phyloP scores from a whole-genome alignment of 2,797 vertebrate species.

The Enteromius treurensis region DNA sequence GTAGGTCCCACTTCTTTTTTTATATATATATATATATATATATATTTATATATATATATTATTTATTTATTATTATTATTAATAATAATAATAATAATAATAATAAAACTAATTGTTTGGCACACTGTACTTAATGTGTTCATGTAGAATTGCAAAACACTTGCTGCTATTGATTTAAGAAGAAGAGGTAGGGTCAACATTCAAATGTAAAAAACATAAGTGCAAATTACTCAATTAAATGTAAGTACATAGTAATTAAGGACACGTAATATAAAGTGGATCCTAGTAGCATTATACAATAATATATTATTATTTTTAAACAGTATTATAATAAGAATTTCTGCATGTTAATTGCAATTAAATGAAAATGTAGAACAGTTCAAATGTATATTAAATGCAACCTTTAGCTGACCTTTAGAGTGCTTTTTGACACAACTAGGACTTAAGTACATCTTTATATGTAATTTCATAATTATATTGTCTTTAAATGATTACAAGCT shows the following conservation, averaged over 20 bases:
- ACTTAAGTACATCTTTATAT: background rate
- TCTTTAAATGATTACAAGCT: too few relatives aligned
- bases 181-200: too few relatives aligned
- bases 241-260: background rate
- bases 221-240: background rate
- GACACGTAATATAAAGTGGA: background rate
- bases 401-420: background rate
- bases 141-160: background rate
- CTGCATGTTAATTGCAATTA: background rate
- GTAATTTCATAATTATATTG: background rate
- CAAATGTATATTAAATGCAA: background rate
- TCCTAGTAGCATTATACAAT: background rate
- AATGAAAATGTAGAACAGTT: background rate
- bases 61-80: too few relatives aligned
- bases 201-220: too few relatives aligned
- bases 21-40: too few relatives aligned
- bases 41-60: too few relatives aligned
- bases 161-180: too few relatives aligned
- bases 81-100: too few relatives aligned
- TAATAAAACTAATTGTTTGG: background rate
- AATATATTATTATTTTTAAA: background rate
- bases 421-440: background rate
- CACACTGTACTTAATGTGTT: background rate
- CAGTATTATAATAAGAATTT: background rate
- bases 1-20: too few relatives aligned